Conservation (phyloP, 2,888 invertebrate genomes). For the Heliconius ethilla region DNA sequence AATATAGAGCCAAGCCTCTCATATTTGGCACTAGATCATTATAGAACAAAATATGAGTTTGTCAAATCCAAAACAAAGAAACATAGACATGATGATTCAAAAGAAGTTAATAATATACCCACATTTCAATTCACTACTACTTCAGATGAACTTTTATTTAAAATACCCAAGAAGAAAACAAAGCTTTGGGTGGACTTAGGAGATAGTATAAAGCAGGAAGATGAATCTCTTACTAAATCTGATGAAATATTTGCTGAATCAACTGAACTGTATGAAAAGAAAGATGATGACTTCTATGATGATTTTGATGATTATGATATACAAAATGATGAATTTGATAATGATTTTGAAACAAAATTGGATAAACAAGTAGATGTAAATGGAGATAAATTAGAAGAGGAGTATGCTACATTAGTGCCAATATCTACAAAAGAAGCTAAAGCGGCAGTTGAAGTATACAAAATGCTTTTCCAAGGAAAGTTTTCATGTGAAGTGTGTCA, state of each 20-base stretch:
- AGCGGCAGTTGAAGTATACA: slow-evolving; percentile 66
- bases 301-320: slow-evolving; percentile 41
- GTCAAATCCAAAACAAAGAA: slow-evolving; percentile 62
- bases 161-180: slow-evolving; percentile 44
- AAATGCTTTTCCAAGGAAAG: slow-evolving; percentile 61
- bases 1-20: slow-evolving; percentile 59
- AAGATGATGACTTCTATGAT: slow-evolving; percentile 41
- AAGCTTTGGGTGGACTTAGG: slow-evolving; percentile 38
- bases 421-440: slow-evolving; percentile 66
- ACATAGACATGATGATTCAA: slow-evolving; percentile 51
- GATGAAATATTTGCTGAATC: slow-evolving; percentile 28
- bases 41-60: slow-evolving; percentile 58
- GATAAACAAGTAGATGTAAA: slow-evolving; percentile 39
- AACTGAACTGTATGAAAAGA: slow-evolving; percentile 28
- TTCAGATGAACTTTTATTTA: slow-evolving; percentile 55
- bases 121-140: slow-evolving; percentile 59
- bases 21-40: slow-evolving; percentile 55
- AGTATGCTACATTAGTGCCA: slow-evolving; percentile 68
- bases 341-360: slow-evolving; percentile 40
- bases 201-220: slow-evolving; percentile 48
- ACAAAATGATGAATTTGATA: slow-evolving; percentile 30
- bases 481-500: slow-evolving; percentile 62
- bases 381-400: slow-evolving; percentile 62
- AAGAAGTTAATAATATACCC: slow-evolving; percentile 51
- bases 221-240: slow-evolving; percentile 19